These are phyloP conservation scores for Vultur gryphus DNA, from an alignment of 2,797 vertebrate genomes.

Conservation along the genomic window DNA sequence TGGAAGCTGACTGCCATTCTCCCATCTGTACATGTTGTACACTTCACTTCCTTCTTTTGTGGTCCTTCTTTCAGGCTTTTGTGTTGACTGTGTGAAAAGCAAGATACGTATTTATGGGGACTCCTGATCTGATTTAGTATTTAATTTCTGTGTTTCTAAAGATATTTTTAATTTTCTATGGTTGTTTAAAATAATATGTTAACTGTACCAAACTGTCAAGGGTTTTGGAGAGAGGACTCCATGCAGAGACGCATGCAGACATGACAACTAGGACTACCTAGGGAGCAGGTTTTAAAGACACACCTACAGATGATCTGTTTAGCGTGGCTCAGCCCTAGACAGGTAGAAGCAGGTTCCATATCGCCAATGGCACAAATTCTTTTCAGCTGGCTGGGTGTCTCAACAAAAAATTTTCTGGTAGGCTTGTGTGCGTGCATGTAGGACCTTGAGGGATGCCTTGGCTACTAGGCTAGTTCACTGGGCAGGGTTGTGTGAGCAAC, in stretches of 20 bases:
- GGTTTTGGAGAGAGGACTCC: not conserved
- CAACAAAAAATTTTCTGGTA: not conserved
- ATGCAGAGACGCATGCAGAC: not conserved
- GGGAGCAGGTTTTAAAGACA: not conserved
- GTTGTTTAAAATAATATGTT: not conserved
- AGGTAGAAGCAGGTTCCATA: not conserved
- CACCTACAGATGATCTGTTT: not conserved
- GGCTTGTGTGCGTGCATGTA: fast-evolving
- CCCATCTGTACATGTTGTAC: too few species aligned
- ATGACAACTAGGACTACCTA: not conserved
- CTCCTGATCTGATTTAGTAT: not conserved
- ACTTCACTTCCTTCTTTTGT: not conserved
- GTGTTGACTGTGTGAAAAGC: not conserved
- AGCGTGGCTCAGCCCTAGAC: not conserved
- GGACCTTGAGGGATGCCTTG: not conserved
- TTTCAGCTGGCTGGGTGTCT: not conserved
- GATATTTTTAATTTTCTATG: not conserved
- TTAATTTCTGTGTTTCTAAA: not conserved
- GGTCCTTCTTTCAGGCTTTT: not conserved
- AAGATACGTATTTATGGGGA: not conserved
- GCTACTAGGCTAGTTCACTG: not conserved
- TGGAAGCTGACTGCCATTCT: not conserved
- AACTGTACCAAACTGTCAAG: not conserved
- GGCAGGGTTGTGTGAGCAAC: not conserved
- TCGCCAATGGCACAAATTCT: not conserved